A percentile compares a stretch with the other conserved stretches of the same genome.
Evolutionary conservation across 2,888 invertebrate genomes (phyloP).

Genomic region (Noctua fimbriata): DNA sequence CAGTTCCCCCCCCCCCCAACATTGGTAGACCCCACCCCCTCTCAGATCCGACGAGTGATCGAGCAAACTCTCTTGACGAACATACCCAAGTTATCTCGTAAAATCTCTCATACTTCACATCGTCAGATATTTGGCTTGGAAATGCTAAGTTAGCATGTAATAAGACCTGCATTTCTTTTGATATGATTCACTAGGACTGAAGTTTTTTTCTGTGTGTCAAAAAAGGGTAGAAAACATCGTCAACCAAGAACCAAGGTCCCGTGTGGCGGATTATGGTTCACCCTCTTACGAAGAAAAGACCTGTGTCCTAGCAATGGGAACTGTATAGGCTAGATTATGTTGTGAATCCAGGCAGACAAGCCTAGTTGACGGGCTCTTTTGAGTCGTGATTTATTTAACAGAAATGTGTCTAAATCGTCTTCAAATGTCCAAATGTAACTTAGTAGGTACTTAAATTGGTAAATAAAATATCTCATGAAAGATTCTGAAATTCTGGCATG

Average conservation of each 20-base stretch:
- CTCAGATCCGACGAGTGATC: slow-evolving; percentile 34
- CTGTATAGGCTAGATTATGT: background rate
- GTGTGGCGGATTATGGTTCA: background rate
- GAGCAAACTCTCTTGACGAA: slow-evolving; percentile 46
- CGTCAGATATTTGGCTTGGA: slow-evolving; percentile 18
- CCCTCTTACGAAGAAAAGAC: background rate
- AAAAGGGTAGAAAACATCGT: background rate
- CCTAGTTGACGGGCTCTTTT: no score
- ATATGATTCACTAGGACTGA: background rate
- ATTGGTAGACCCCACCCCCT: background rate
- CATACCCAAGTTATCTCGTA: slow-evolving; percentile 48
- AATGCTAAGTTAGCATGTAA: slow-evolving; percentile 3
- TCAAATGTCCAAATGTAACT: background rate
- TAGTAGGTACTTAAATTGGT: background rate
- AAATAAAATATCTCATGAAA: background rate
- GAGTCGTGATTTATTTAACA: background rate
- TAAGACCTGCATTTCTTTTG: slow-evolving; percentile 20
- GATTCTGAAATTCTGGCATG: no score
- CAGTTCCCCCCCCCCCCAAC: background rate
- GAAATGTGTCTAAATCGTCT: background rate
- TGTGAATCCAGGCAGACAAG: background rate
- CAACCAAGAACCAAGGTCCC: background rate
- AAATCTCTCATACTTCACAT: slow-evolving; percentile 37
- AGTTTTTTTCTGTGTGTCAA: background rate
- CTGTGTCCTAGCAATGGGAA: background rate